phyloP scores from a whole-genome alignment of 2,797 vertebrate genomes.

The Anomalospiza imberbis region DNA sequence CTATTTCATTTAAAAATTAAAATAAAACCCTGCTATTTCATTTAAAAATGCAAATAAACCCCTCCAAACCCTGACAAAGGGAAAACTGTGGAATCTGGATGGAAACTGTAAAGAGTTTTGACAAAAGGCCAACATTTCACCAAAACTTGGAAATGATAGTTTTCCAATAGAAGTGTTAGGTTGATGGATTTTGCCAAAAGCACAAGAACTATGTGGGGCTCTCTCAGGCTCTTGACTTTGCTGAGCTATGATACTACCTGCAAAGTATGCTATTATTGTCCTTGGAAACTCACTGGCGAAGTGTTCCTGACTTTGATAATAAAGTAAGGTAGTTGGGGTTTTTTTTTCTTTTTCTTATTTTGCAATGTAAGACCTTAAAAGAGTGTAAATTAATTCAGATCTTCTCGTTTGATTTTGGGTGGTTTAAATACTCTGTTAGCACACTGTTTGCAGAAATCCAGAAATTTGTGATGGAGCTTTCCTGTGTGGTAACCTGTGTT shows the following conservation, averaged over 20 bases:
- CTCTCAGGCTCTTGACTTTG: background rate
- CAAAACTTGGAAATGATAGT: background rate
- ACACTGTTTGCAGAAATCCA: background rate
- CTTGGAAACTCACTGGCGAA: background rate
- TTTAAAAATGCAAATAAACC: background rate
- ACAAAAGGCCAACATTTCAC: background rate
- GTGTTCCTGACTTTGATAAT: background rate
- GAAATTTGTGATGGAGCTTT: background rate
- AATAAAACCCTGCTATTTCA: fast-evolving
- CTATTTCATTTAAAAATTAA: background rate
- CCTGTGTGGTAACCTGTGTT: background rate
- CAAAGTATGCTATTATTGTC: background rate
- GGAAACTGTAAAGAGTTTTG: background rate
- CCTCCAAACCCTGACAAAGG: background rate
- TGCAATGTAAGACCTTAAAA: background rate
- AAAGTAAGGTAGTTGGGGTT: background rate
- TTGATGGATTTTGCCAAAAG: background rate
- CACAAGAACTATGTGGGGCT: background rate
- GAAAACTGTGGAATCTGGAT: background rate
- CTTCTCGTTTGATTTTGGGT: background rate
- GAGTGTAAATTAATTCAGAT: background rate
- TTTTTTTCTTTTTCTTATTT: background rate
- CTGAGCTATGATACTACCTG: background rate
- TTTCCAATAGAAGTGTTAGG: background rate
- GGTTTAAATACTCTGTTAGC: background rate